Conservation (phyloP, 2,113 vertebrate species). For the Bufo gargarizans region DNA sequence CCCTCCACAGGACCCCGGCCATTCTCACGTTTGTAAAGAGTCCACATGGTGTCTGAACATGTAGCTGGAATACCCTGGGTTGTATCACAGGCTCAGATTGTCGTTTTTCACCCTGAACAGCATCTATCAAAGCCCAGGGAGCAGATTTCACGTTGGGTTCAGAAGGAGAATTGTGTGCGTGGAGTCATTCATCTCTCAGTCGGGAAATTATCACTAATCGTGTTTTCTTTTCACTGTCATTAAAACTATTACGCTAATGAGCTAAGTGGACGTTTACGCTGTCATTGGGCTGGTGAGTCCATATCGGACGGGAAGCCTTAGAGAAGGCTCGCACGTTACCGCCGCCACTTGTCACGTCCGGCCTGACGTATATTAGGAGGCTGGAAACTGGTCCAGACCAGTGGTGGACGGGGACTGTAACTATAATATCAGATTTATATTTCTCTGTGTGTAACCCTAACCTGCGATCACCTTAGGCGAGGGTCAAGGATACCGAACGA, state of each 20-base stretch:
- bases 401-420: background rate
- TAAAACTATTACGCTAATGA: conserved; percentile 60
- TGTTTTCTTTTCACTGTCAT: conserved; percentile 48
- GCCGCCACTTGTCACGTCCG: conserved; percentile 7
- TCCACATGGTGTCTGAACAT: conserved; percentile 32
- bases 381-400: background rate
- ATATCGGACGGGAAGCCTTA: background rate
- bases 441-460: too few species aligned
- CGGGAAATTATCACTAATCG: conserved; percentile 48
- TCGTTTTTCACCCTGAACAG: background rate
- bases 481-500: too few species aligned
- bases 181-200: conserved; percentile 46
- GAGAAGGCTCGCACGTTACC: background rate
- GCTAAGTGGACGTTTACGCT: conserved; percentile 65
- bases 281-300: background rate
- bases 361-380: background rate
- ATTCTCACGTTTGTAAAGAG: conserved; percentile 19
- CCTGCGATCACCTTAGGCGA: too few species aligned
- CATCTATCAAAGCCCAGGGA: conserved; percentile 40
- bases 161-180: conserved; percentile 33
- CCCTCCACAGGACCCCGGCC: background rate
- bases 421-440: background rate
- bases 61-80: conserved; percentile 15
- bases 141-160: conserved; percentile 31
- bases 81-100: conserved; percentile 11